A percentile compares a stretch with the other conserved stretches of the same genome.
These are phyloP conservation scores for Gorilla gorilla DNA, from an alignment of 2,113 vertebrate genomes.

Conservation along the genomic window DNA sequence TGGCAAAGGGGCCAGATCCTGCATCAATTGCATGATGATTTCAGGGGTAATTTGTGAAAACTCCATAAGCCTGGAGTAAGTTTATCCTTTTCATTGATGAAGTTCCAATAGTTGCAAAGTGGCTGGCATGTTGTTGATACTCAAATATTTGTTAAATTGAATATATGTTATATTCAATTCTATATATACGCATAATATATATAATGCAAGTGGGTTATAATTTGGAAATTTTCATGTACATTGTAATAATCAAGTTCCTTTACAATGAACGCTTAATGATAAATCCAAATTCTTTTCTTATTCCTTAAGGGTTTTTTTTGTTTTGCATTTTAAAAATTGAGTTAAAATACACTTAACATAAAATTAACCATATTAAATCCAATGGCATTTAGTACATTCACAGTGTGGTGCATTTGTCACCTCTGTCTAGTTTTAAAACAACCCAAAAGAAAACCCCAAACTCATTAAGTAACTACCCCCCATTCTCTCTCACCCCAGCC, in stretches of 20 bases:
- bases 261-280: not conserved
- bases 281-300: not conserved
- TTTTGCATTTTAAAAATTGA: not conserved
- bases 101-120: not conserved
- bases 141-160: slow-evolving; percentile 4
- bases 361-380: not conserved
- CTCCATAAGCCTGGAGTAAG: not conserved
- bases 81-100: not conserved
- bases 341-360: not conserved
- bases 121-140: not conserved
- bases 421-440: not conserved
- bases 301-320: not conserved
- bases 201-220: not conserved
- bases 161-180: not conserved
- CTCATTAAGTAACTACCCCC: not conserved
- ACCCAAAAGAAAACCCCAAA: not conserved
- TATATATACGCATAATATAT: not conserved
- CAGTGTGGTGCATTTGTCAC: not conserved
- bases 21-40: not conserved
- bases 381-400: not conserved
- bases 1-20: too few species aligned
- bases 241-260: not conserved
- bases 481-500: too few species aligned
- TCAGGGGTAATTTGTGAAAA: not conserved
- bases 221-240: not conserved